Evolutionary conservation across 2,888 invertebrate genomes (phyloP), one percentile per base, ranked within the genome.

Genomic region (Drosophila borealis): DNA sequence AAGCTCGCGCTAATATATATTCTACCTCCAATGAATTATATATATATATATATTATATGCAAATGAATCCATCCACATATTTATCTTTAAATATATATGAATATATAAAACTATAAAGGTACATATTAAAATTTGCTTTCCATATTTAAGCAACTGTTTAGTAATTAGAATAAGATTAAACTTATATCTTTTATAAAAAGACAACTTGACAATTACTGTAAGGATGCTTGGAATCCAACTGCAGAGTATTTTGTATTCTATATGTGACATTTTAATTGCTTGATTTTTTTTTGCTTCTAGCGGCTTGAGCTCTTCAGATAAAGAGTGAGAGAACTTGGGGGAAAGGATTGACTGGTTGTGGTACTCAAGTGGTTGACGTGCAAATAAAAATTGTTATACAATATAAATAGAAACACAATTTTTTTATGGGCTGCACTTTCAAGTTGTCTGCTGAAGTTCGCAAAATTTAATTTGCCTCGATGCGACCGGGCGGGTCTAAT

Each of bases 351-450:
- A 25, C 36, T 21, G 45, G 4, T 14, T 17, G 59, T 45, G 57
- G 56, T 63, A 55, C 82, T 85, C 63, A 81, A 89, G 89, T 81
- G 88, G 57, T 46, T 46, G 79, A 45, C 64, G 86, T 75, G 89
- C 80, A 83, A 83, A 83, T 73, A 83, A 88, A 83, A 83, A 83
- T 83, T 85, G 75, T 88, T 89, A 70, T 89, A 89, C 88, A 83
- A 83, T 88, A 86, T 88, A 85, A 85, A 85, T 82, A 89, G 74
- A 89, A 88, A 78, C 69, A 69, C 76, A 72, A 81, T 81, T 80
- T 81, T 57, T 62, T 62, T 45, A 39, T 54, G 53, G 48, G 37
- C 62, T 61, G 67, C 66, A 74, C 83, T 88, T 89, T 85, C 80
- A 89, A 85, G 89, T 89, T 88, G 78, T 78, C 82, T 73, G 70